These are phyloP conservation scores for Enteromius paludinosus DNA, from an alignment of 2,797 vertebrate species.

Conservation along the genomic window DNA sequence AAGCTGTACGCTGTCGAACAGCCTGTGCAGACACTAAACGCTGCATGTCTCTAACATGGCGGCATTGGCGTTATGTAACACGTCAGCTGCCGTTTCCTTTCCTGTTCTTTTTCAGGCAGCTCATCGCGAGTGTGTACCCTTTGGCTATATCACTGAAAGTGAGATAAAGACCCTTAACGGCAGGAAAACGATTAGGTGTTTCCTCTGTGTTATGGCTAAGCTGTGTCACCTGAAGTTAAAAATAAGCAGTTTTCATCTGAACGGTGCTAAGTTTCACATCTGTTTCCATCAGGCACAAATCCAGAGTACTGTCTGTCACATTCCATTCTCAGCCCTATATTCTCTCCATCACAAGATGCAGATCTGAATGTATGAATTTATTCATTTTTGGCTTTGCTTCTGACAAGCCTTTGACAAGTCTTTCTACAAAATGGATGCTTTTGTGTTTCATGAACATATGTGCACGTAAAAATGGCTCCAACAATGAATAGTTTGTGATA, in stretches of 20 bases:
- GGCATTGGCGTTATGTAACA: constrained; percentile 55
- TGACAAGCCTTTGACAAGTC: neutral
- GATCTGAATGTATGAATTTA: neutral
- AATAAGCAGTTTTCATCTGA: constrained; percentile 28
- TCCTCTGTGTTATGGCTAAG: constrained; percentile 30
- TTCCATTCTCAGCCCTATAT: neutral
- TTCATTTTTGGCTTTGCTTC: neutral
- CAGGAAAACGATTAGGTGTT: constrained; percentile 49
- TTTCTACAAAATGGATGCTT: neutral
- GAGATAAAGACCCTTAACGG: constrained; percentile 52
- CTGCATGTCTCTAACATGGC: constrained; percentile 20
- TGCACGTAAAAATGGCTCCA: neutral
- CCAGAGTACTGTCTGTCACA: constrained; percentile 5
- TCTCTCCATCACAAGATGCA: neutral
- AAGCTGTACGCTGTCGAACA: constrained; percentile 31
- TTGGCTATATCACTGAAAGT: constrained; percentile 46
- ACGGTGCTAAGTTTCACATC: constrained; percentile 43
- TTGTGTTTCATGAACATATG: neutral
- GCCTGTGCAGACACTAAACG: constrained; percentile 46
- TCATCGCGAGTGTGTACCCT: constrained; percentile 15
- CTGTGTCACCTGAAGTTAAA: constrained; percentile 40
- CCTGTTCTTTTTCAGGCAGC: constrained; percentile 29
- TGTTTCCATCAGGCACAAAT: constrained; percentile 8
- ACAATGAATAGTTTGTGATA: neutral
- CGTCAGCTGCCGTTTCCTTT: constrained; percentile 51